phyloP scores from a whole-genome alignment of 2,797 vertebrate genomes.

The Iguana delicatissima region DNA sequence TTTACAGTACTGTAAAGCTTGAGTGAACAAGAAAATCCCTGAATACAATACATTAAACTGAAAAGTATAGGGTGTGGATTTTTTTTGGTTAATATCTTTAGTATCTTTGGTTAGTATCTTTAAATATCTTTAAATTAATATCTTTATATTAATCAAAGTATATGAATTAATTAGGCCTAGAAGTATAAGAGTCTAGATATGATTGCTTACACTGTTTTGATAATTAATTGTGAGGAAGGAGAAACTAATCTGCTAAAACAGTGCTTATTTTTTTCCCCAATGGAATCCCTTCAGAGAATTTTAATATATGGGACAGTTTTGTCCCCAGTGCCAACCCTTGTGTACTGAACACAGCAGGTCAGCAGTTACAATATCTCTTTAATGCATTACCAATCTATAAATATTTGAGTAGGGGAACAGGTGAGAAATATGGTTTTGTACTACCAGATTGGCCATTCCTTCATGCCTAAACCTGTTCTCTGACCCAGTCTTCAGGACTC shows the following conservation, averaged over 20 bases:
- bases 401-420: constrained; percentile 43
- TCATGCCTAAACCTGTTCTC: constrained; percentile 30
- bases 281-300: constrained; percentile 56
- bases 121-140: background rate
- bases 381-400: constrained; percentile 65
- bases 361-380: constrained; percentile 70
- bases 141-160: background rate
- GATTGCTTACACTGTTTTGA: background rate
- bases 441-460: constrained; percentile 62
- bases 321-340: constrained; percentile 56
- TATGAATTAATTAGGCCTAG: too few relatives aligned
- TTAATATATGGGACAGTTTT: constrained; percentile 68
- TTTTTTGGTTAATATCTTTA: too few relatives aligned
- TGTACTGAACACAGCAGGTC: constrained; percentile 63
- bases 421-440: constrained; percentile 44
- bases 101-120: too few relatives aligned
- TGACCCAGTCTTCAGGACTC: constrained; percentile 45
- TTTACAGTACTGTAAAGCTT: background rate
- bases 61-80: background rate
- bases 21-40: background rate
- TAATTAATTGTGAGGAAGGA: background rate
- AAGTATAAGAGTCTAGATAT: background rate
- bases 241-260: background rate
- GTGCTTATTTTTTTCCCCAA: background rate
- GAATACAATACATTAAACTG: background rate